Percentiles rank a stretch among this genome's conserved stretches.
Evolutionary conservation across 2,113 vertebrate genomes (phyloP).

Genomic region (Chinchilla lanigera): DNA sequence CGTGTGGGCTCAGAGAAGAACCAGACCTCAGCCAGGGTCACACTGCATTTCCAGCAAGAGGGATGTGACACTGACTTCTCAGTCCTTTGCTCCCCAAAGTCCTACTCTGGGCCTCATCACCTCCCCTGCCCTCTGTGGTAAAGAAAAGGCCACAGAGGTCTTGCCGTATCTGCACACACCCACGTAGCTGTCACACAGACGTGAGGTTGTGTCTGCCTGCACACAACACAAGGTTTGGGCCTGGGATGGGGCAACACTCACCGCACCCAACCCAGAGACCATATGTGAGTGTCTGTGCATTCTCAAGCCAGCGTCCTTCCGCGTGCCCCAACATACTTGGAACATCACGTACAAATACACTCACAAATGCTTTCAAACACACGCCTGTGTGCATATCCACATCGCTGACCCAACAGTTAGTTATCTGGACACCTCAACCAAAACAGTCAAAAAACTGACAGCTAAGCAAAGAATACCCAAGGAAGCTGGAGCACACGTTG

Average conservation of each 20-base stretch:
- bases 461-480: background rate
- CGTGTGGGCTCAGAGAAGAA: conserved; percentile 1
- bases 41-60: background rate
- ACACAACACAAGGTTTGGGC: background rate
- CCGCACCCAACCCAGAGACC: background rate
- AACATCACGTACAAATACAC: background rate
- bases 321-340: background rate
- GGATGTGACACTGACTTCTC: background rate
- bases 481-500: background rate
- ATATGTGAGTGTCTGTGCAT: background rate
- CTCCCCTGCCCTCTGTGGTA: background rate
- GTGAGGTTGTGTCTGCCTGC: background rate
- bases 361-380: background rate
- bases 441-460: background rate
- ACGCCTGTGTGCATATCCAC: background rate
- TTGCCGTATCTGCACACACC: rapidly evolving
- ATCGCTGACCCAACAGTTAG: background rate
- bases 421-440: background rate
- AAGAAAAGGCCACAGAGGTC: background rate
- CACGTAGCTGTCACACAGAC: rapidly evolving
- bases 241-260: background rate
- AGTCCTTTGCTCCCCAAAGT: background rate
- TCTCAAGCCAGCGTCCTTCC: background rate
- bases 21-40: conserved; percentile 50
- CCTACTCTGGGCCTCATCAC: background rate